Conservation (phyloP, 2,888 invertebrate genomes). For the Epinotia bilunana region DNA sequence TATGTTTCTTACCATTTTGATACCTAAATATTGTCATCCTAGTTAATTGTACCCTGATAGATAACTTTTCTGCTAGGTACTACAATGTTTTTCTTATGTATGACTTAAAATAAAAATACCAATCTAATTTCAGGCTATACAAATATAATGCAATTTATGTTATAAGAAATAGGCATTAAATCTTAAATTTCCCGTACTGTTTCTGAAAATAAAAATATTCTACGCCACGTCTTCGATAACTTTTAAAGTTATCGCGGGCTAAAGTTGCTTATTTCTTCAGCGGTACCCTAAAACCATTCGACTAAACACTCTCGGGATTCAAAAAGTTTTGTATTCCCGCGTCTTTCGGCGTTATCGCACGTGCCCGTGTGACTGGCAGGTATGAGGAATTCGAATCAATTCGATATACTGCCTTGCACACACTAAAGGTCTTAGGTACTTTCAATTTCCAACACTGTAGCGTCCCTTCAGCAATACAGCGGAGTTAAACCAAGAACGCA, state of each 20-base stretch:
- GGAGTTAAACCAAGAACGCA: slow-evolving; percentile 40
- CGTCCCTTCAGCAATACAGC: background rate
- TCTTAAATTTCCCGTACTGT: background rate
- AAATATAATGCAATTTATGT: background rate
- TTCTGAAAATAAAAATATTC: slow-evolving; percentile 33
- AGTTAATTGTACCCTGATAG: too few species aligned
- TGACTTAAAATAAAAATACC: too few species aligned
- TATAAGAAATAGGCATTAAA: background rate
- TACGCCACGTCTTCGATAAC: slow-evolving; percentile 38
- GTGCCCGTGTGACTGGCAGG: slow-evolving; percentile 50
- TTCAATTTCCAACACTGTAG: slow-evolving; percentile 6
- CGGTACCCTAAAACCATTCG: slow-evolving; percentile 51
- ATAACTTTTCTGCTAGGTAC: too few species aligned
- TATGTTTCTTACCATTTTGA: too few species aligned
- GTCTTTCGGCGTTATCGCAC: slow-evolving; percentile 51
- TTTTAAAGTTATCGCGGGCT: slow-evolving; percentile 36
- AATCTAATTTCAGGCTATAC: background rate
- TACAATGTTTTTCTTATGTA: too few species aligned
- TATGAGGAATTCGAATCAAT: slow-evolving; percentile 44
- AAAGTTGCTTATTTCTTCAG: slow-evolving; percentile 47
- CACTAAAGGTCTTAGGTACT: slow-evolving; percentile 14
- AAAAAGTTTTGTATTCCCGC: slow-evolving; percentile 54
- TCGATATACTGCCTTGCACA: slow-evolving; percentile 7
- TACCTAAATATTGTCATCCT: too few species aligned
- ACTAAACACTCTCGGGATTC: slow-evolving; percentile 50